Base-by-base conservation (phyloP, 2,888 invertebrate species). In the Cheilosia impressa region DNA sequence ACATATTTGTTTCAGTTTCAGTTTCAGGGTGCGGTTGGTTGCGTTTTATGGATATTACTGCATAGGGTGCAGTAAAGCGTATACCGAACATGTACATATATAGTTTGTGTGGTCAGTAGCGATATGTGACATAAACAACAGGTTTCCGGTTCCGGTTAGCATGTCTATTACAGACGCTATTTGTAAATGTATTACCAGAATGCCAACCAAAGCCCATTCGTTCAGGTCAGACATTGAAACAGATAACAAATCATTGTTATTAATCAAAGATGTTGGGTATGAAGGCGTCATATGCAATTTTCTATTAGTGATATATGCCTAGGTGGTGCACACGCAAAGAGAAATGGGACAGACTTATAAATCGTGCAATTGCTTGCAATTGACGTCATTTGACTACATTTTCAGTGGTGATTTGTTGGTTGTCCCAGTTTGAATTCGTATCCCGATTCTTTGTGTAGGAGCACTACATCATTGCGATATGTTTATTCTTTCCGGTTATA, bases 11-110 rank as follows among this genome's bases (percentile, higher is more conserved):
- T 71, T 60, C 58, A 41, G 66, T 71, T 71, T 60, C 58, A 41
- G 77, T 81, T 76, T 34, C 62, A 68, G 82, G 82, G 82, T 83
- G 82, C 78, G 82, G 82, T 52, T 79, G 80, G 80, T 45, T 69
- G 45, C 77, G 45, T 77, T 76, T 53, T 22, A 66, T 31, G 58
- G 57, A 41, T 77, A 60, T 65, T 47, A 65, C 50, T 63, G 66
- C 68, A 69, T 80, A 10, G 57, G 50, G 19, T 57, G 43, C 50
- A 65, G 31, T 57, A 22, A 27, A 62, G 27, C 19, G 24, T 62
- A 53, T 13, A 13, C 22, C 10, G 22, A 38, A 9, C 34, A 9
- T 22, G 4, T 15, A 34, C 6, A n/a, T 15, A n/a, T 15, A 24
- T n/a, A 15, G 58, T 60, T 60, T 50, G 19, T 27, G 50, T 60